Evolutionary conservation across 2,113 vertebrate genomes (phyloP), one percentile per base, ranked within the genome.

Genomic region (Gasterosteus aculeatus): DNA sequence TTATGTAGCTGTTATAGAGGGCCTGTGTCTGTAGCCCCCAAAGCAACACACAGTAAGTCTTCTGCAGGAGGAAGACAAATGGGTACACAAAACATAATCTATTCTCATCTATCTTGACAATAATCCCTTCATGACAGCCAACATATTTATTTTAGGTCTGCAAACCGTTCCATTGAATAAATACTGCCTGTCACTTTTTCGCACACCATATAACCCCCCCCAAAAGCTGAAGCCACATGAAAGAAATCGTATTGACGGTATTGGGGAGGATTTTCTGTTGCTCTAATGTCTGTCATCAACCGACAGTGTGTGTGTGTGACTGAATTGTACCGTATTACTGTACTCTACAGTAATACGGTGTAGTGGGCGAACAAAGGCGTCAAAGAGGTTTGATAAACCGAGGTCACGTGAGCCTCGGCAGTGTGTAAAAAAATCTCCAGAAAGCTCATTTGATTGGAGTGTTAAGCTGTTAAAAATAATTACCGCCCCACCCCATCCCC

Each of bases 401-500:
- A 89, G 93, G 92, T 93, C 94, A 95, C 91, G 80, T 83, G 79
- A 89, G 93, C 85, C 89, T 93, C 91, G 91, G 91, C 91, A 93
- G 91, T 92, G 87, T 85, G 90, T 83, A 84, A 87, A 90, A 93
- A 87, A 33, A 33, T 90, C 89, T 87, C 80, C 90, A 93, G 93
- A 96, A 94, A 94, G 73, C 92, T 90, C 93, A 76, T 90, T 93
- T 93, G 92, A 93, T 91, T 95, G 93, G 93, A 94, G 96, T 94
- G 94, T 89, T 92, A 90, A 91, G 93, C 89, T 94, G 94, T 96
- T 96, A 96, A 97, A 96, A 96, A 96, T 96, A 96, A 96, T 94
- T 94, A 95, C n/a, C n/a, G n/a, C n/a, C n/a, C n/a, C n/a, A n/a
- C n/a, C n/a, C n/a, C n/a, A n/a, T n/a, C n/a, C n/a, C n/a, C n/a